Evolutionary conservation across 1,140 invertebrate species (phyloP).

Genomic region (Trinorchestia longiramus): DNA sequence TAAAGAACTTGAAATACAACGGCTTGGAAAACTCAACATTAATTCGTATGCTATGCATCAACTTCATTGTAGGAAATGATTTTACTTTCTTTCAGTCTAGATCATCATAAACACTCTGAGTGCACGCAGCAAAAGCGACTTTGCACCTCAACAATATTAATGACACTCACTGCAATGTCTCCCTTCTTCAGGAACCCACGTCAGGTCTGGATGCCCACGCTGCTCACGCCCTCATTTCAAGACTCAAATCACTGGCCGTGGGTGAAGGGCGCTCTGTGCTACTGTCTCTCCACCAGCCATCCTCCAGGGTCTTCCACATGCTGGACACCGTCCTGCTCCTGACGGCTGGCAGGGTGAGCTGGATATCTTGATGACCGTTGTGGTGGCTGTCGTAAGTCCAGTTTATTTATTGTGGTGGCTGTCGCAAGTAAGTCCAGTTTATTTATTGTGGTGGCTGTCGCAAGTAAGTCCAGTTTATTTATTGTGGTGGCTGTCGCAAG

Average conservation of each 20-base stretch:
- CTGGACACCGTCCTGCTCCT: conserved; percentile 85
- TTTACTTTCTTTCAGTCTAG: too few species aligned
- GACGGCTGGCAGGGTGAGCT: conserved; percentile 77
- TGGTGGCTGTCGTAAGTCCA: neutral
- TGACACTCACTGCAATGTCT: neutral
- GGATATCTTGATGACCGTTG: neutral
- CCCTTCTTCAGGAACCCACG: conserved; percentile 80
- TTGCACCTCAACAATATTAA: too few species aligned
- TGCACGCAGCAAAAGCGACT: too few species aligned
- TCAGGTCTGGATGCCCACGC: conserved; percentile 88
- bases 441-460: neutral
- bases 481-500: too few species aligned
- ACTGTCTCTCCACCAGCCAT: conserved; percentile 87
- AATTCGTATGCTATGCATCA: too few species aligned
- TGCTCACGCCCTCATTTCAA: conserved; percentile 81
- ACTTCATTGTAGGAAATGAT: too few species aligned
- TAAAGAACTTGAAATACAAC: too few species aligned
- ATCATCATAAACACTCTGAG: too few species aligned
- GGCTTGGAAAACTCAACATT: too few species aligned
- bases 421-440: too few species aligned
- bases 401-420: neutral
- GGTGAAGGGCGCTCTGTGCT: conserved; percentile 85
- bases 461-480: too few species aligned
- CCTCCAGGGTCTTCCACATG: conserved; percentile 89
- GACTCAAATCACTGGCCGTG: conserved; percentile 81